Conservation (phyloP, 2,888 invertebrate genomes). For the Dicycla oo region DNA sequence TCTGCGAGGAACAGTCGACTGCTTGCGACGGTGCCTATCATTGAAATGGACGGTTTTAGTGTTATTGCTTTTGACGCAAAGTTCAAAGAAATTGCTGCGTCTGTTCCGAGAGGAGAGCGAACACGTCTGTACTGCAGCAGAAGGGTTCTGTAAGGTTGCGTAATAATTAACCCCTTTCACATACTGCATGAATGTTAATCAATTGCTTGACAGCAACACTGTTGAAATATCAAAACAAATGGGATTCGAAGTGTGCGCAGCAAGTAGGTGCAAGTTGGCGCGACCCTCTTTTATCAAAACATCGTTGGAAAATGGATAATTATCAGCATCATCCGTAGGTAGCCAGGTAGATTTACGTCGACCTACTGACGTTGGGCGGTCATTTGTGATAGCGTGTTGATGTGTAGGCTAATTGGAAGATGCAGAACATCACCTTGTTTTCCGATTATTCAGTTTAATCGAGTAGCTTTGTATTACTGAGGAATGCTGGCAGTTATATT, state of each 20-base stretch:
- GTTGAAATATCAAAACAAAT: background rate
- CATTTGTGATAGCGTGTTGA: background rate
- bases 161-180: background rate
- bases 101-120: background rate
- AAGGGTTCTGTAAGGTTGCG: too few relatives aligned
- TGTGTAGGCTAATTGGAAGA: background rate
- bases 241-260: background rate
- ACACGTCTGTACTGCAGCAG: too few relatives aligned
- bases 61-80: conserved; percentile 1
- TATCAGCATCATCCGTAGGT: background rate
- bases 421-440: background rate
- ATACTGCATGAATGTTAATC: background rate
- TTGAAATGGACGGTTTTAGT: conserved; percentile 18
- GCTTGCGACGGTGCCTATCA: background rate
- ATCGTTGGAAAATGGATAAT: background rate
- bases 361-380: background rate
- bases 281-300: background rate
- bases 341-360: background rate
- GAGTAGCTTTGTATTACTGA: background rate
- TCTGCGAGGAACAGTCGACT: conserved; percentile 1
- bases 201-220: background rate
- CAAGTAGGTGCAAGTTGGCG: background rate
- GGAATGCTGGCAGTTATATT: background rate
- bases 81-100: background rate
- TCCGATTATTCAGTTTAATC: background rate